phyloP scores from a whole-genome alignment of 2,888 invertebrate species.

The Glaucopsyche alexis region DNA sequence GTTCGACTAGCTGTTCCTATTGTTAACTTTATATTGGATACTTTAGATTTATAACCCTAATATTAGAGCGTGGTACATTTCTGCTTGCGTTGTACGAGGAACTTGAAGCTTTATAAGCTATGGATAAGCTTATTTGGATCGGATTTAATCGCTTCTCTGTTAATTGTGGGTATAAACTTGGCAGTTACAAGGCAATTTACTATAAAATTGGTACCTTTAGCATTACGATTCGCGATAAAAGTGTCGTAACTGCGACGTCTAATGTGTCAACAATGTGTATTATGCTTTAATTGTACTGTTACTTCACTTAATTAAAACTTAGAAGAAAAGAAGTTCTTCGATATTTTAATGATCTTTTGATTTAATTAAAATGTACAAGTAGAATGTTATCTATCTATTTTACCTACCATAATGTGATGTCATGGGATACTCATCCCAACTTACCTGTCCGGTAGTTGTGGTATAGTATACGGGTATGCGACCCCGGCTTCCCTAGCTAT shows the following conservation, averaged over 20 bases:
- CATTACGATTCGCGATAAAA: conserved; percentile 73
- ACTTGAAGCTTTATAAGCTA: not conserved
- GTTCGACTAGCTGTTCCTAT: conserved; percentile 56
- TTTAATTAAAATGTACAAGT: too few species aligned
- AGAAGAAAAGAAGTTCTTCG: too few species aligned
- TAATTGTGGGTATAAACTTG: conserved; percentile 22
- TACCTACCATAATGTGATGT: too few species aligned
- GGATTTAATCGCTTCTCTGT: not conserved
- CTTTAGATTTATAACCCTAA: conserved; percentile 31
- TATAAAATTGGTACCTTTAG: conserved; percentile 56
- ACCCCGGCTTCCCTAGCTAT: too few species aligned
- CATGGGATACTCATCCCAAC: too few species aligned
- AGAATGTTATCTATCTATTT: too few species aligned
- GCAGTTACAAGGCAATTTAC: conserved; percentile 50
- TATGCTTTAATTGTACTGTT: conserved; percentile 58
- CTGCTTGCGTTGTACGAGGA: conserved; percentile 29
- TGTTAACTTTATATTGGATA: conserved; percentile 53
- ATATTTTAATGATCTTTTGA: too few species aligned
- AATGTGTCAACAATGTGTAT: conserved; percentile 64
- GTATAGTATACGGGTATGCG: too few species aligned
- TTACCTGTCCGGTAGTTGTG: too few species aligned
- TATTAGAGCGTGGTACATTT: conserved; percentile 41
- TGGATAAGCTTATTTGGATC: not conserved
- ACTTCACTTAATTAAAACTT: conserved; percentile 13
- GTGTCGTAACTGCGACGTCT: conserved; percentile 62